Base-by-base conservation (phyloP, 2,113 vertebrate species). In the Oriolus oriolus region DNA sequence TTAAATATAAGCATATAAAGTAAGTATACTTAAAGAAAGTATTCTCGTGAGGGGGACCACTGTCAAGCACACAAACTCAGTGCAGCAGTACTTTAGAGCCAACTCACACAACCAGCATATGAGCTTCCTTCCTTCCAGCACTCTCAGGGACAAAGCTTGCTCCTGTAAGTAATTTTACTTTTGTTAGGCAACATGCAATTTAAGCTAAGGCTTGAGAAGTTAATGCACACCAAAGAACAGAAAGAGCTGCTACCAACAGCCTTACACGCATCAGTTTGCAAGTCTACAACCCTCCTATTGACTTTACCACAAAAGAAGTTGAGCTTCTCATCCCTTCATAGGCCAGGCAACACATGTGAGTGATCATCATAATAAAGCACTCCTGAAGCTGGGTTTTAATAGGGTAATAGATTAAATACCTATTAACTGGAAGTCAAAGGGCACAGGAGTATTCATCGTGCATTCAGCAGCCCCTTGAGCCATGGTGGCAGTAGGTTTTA, bases 401-500 rank as follows among this genome's bases (percentile, higher is more conserved):
- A 59, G 50, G 37, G 26, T 76, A 80, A 82, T 52, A 86, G 89
- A 41, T 83, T 95, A 95, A 97, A 97, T 80, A 92, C 60, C 60
- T 85, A 73, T 95, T 95, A 97, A 86, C 28, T 56, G 70, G 69
- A 86, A 82, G 94, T 81, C 91, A 97, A 96, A 96, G 87, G 80
- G 64, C 56, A 90, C 44, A 63, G 45, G n/a, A 52, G 10, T 75
- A 74, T 77, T 93, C 79, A 94, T 95, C 44, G 60, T 41, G 64
- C 53, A 78, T 45, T 47, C 42, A 84, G 91, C 60, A 89, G 35
- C 39, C 59, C 82, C 87, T 90, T 80, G 27, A 92, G 85, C 77
- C 22, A 89, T 45, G 22, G 10, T 41, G 30, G 61, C 54, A 91
- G 54, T 73, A 74, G 3, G 16, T 78, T 94, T 97, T 97, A 97